phyloP scores from a whole-genome alignment of 2,797 vertebrate species.

The Sphenodon punctatus region DNA sequence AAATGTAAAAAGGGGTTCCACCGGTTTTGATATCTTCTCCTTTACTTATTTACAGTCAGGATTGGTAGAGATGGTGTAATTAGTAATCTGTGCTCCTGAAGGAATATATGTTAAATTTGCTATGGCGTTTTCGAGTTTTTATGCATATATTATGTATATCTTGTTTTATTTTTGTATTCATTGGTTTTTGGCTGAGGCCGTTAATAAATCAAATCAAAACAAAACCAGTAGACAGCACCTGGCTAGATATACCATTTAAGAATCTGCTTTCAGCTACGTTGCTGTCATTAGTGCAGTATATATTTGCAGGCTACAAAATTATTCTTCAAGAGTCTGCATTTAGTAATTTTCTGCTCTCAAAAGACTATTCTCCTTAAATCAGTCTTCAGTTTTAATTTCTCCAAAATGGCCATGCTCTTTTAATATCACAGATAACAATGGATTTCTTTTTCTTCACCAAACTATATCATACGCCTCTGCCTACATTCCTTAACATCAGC shows the following conservation, averaged over 20 bases:
- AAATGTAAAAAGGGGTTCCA: too few species aligned
- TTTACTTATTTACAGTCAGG: too few species aligned
- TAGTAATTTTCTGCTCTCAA: slow-evolving; percentile 25
- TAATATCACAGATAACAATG: background rate
- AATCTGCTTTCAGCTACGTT: background rate
- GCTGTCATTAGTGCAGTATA: background rate
- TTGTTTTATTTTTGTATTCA: too few species aligned
- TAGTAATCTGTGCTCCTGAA: too few species aligned
- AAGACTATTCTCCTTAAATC: background rate
- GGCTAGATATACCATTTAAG: slow-evolving; percentile 10
- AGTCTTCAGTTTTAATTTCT: background rate
- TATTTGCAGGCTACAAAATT: background rate
- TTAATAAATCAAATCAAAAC: too few species aligned
- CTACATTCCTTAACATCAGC: background rate
- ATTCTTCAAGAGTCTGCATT: background rate
- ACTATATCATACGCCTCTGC: background rate
- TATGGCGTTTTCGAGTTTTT: too few species aligned
- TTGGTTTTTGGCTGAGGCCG: too few species aligned
- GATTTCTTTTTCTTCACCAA: background rate
- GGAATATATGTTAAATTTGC: too few species aligned
- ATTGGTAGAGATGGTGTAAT: too few species aligned
- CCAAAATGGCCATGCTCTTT: background rate
- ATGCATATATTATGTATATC: too few species aligned
- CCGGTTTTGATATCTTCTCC: too few species aligned
- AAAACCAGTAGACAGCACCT: background rate